Conservation (phyloP, 2,797 vertebrate species). For the Jordanella pulchra region DNA sequence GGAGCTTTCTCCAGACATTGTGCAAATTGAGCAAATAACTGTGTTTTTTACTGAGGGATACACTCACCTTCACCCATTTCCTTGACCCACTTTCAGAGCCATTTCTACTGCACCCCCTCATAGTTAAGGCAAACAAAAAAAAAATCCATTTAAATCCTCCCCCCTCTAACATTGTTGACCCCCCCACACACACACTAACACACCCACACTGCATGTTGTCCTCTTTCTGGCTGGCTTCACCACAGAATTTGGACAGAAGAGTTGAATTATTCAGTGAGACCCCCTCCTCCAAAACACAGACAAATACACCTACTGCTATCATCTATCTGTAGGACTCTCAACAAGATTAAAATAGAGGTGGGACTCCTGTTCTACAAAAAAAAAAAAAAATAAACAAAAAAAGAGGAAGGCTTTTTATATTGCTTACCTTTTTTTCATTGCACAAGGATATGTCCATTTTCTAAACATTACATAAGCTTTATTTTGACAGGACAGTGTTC, state of each 20-base stretch:
- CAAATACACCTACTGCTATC: constrained; percentile 1
- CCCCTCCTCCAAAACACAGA: constrained; percentile 38
- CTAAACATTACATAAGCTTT: background rate
- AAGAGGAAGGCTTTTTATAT: background rate
- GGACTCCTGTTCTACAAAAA: background rate
- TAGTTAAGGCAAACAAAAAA: constrained; percentile 44
- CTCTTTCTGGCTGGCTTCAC: constrained; percentile 74
- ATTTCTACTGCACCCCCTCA: constrained; percentile 49
- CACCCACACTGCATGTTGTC: constrained; percentile 57
- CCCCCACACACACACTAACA: constrained; percentile 32
- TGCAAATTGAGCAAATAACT: background rate
- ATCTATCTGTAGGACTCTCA: constrained; percentile 1
- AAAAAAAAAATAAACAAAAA: too few species aligned
- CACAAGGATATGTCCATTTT: background rate
- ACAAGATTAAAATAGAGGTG: constrained; percentile 6
- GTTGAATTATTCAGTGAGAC: constrained; percentile 78
- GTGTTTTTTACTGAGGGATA: constrained; percentile 17
- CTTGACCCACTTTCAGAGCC: constrained; percentile 68
- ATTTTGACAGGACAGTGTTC: background rate
- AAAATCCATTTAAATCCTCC: constrained; percentile 58
- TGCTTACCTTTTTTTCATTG: too few species aligned
- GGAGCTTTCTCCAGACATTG: constrained; percentile 18
- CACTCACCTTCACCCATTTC: constrained; percentile 68
- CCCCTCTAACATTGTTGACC: constrained; percentile 57
- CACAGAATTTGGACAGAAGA: constrained; percentile 69